These are phyloP conservation scores for Caenorhabditis plicata DNA, from an alignment of 2,888 invertebrate genomes.

Conservation along the genomic window DNA sequence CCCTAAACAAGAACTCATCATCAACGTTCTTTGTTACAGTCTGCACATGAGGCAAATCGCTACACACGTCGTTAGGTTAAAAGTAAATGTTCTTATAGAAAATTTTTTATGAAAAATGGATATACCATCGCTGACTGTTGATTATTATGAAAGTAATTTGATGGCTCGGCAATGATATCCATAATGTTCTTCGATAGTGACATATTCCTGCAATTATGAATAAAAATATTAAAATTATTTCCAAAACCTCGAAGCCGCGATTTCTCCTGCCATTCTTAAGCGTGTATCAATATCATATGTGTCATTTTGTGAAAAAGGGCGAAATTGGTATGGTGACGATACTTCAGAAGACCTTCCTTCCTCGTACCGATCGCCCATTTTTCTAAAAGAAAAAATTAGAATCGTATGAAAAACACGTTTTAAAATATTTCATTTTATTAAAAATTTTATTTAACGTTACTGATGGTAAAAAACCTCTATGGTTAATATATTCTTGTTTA, in stretches of 20 bases:
- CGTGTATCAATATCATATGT: slow-evolving; percentile 5
- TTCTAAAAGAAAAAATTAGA: no score
- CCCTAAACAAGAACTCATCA: no score
- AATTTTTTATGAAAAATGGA: not conserved
- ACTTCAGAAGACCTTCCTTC: slow-evolving; percentile 9
- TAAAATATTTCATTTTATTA: no score
- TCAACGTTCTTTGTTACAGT: no score
- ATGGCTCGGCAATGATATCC: slow-evolving; percentile 9
- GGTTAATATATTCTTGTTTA: no score
- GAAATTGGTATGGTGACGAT: slow-evolving; percentile 6
- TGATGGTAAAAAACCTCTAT: slow-evolving; percentile 1
- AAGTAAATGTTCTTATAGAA: no score
- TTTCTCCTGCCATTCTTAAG: slow-evolving; percentile 10
- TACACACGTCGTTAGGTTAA: no score
- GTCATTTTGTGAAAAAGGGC: not conserved
- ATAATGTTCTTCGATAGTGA: slow-evolving; percentile 4
- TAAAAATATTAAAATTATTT: not conserved
- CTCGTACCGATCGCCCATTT: slow-evolving; percentile 21
- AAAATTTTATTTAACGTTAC: slow-evolving; percentile 5
- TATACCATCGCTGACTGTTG: slow-evolving; percentile 22
- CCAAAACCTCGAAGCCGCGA: slow-evolving; percentile 7
- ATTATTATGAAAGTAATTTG: slow-evolving; percentile 7
- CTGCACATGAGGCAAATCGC: no score
- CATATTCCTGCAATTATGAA: slow-evolving; percentile 1
- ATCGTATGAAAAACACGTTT: no score